Conservation (phyloP, 1,140 invertebrate genomes). For the Physella acuta region DNA sequence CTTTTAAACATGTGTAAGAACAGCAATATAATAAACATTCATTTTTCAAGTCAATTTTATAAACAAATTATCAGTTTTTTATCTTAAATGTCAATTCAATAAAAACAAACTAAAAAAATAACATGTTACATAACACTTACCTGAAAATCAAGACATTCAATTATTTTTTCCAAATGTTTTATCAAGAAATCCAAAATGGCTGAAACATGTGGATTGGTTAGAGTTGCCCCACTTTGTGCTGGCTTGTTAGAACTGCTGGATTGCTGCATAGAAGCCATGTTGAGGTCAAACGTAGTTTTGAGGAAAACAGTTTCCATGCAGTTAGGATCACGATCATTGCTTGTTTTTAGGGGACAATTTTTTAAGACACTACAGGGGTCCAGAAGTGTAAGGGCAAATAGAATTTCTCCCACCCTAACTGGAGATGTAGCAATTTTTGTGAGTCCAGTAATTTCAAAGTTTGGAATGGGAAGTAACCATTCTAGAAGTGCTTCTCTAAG, state of each 20-base stretch:
- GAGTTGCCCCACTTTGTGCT: no score
- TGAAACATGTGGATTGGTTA: neutral
- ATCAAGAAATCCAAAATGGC: neutral
- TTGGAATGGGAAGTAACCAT: constrained; percentile 30
- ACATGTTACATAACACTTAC: neutral
- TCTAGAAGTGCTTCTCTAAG: constrained; percentile 36
- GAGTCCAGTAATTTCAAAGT: neutral
- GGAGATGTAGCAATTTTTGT: neutral
- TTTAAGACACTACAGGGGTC: neutral
- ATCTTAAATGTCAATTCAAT: neutral
- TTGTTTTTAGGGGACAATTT: no score
- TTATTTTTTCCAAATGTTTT: neutral
- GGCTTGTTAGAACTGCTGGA: neutral
- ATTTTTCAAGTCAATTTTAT: no score
- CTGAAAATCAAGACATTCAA: neutral
- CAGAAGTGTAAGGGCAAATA: neutral
- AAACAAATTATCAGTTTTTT: no score
- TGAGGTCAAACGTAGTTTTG: neutral
- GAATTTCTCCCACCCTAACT: neutral
- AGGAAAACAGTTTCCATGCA: neutral
- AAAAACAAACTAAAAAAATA: neutral
- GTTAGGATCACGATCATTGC: no score
- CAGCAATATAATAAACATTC: no score
- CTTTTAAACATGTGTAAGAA: no score
- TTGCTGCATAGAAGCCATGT: neutral